Evolutionary conservation across 2,888 invertebrate genomes (phyloP).

Genomic region (Watsonalla binaria): DNA sequence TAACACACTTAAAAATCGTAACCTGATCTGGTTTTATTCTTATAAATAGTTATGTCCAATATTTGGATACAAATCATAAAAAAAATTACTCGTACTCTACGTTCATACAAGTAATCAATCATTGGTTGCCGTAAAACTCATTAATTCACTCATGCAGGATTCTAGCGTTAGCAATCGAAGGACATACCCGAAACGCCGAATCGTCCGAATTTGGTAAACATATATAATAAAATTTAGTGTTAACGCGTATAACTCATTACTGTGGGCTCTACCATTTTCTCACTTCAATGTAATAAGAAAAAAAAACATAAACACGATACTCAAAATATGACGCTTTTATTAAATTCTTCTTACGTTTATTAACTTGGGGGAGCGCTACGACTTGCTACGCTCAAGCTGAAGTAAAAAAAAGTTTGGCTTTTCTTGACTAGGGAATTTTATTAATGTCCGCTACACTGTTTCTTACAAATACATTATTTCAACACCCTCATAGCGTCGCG

Average conservation of each 20-base stretch:
- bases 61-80: no score
- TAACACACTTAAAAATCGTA: no score
- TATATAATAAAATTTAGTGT: no score
- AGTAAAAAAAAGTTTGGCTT: constrained; percentile 58
- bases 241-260: not conserved
- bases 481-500: constrained; percentile 33
- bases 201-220: no score
- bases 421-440: constrained; percentile 66
- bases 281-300: not conserved
- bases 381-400: constrained; percentile 49
- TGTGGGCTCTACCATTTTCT: not conserved
- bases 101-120: no score
- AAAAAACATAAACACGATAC: constrained; percentile 27
- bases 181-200: no score
- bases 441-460: constrained; percentile 59
- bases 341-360: constrained; percentile 71
- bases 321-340: constrained; percentile 67
- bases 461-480: constrained; percentile 50
- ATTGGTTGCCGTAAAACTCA: no score
- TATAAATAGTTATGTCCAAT: no score
- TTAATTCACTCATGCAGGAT: no score
- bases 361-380: constrained; percentile 53
- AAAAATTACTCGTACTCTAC: no score
- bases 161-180: no score
- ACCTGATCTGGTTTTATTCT: no score